These are phyloP conservation scores for Brachionus manjavacas DNA, from an alignment of 1,140 invertebrate genomes.

Conservation along the genomic window DNA sequence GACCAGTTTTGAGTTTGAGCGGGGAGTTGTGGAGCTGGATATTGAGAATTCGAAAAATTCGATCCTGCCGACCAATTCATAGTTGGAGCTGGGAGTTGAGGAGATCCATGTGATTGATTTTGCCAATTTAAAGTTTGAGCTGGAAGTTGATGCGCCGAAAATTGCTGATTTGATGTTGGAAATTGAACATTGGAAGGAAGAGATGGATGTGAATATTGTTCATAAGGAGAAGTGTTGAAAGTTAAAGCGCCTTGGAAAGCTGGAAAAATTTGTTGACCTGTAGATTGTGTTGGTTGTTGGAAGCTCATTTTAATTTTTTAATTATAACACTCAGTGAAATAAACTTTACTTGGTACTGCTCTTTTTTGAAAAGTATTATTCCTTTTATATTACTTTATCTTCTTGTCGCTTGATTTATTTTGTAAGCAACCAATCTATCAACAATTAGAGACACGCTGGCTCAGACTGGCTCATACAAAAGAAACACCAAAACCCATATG, in stretches of 20 bases:
- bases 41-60: neutral
- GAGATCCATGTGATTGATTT: neutral
- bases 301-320: slow-evolving; percentile 1
- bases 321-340: neutral
- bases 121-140: neutral
- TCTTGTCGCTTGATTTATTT: neutral
- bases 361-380: neutral
- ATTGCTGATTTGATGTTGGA: neutral
- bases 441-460: neutral
- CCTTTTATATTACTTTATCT: slow-evolving; percentile 2
- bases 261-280: slow-evolving; percentile 1
- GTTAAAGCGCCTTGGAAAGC: neutral
- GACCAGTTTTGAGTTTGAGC: neutral
- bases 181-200: neutral
- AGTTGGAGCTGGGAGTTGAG: neutral
- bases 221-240: slow-evolving; percentile 1
- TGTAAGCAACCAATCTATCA: neutral
- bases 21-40: neutral
- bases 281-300: neutral
- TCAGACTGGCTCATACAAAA: neutral
- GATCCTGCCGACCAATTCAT: neutral
- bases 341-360: neutral
- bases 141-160: neutral
- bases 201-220: neutral
- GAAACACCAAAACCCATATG: neutral